Percentiles rank a stretch among this genome's conserved stretches.
Conservation (phyloP, 2,113 vertebrate species). For the Ancistrus triradiatus region DNA sequence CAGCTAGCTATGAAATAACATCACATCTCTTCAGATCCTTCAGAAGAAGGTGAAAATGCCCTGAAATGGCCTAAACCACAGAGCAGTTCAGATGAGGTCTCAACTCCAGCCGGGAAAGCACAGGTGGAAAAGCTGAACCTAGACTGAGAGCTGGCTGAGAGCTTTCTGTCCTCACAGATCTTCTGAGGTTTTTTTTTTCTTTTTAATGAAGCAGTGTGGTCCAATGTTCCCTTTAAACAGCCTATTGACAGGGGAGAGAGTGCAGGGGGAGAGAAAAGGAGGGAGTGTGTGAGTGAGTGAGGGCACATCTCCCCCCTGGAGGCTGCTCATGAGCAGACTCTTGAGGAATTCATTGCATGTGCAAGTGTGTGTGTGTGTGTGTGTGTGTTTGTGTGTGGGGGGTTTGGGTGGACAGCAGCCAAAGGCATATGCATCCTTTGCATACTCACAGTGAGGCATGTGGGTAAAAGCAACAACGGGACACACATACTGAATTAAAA, state of each 20-base stretch:
- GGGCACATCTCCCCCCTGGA: slow-evolving; percentile 32
- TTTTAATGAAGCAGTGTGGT: slow-evolving; percentile 53
- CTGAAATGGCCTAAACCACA: slow-evolving; percentile 11
- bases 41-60: slow-evolving; percentile 9
- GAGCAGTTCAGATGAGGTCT: slow-evolving; percentile 33
- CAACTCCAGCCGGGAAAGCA: slow-evolving; percentile 13
- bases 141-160: slow-evolving; percentile 34
- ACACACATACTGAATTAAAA: not conserved
- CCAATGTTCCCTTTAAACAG: slow-evolving; percentile 46
- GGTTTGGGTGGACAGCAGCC: slow-evolving; percentile 14
- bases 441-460: slow-evolving; percentile 11
- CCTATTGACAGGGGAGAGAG: slow-evolving; percentile 52
- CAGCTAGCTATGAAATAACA: slow-evolving; percentile 4
- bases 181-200: too few species aligned
- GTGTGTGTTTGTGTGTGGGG: slow-evolving; percentile 24
- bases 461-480: slow-evolving; percentile 13
- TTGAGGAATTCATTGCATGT: slow-evolving; percentile 62
- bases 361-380: slow-evolving; percentile 22
- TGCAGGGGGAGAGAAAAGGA: slow-evolving; percentile 20
- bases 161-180: slow-evolving; percentile 38
- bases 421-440: slow-evolving; percentile 25
- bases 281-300: slow-evolving; percentile 18
- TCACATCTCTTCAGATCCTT: slow-evolving; percentile 9
- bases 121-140: slow-evolving; percentile 16
- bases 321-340: slow-evolving; percentile 60